phyloP scores from a whole-genome alignment of 2,113 vertebrate species.

The Heteronetta atricapilla region DNA sequence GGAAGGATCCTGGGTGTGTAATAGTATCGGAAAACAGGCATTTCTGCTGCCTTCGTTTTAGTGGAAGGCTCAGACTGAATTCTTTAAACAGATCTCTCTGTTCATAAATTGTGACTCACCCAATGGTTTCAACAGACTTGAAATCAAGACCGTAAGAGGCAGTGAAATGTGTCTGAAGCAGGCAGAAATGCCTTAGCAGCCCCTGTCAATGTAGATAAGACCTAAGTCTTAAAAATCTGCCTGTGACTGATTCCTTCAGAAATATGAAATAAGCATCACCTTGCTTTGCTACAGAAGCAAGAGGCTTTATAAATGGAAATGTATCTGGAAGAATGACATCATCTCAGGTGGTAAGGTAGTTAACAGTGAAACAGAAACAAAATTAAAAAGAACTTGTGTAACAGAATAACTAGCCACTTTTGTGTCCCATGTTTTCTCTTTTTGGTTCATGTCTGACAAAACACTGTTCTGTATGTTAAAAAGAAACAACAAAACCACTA shows the following conservation, averaged over 20 bases:
- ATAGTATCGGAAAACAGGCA: background rate
- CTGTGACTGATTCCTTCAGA: background rate
- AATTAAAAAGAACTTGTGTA: background rate
- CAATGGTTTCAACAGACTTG: background rate
- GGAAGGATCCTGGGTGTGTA: background rate
- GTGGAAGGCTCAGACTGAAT: background rate
- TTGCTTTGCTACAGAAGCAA: background rate
- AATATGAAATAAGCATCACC: background rate
- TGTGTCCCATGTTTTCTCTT: background rate
- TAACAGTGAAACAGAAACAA: background rate
- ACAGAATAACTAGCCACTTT: background rate
- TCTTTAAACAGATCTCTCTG: background rate
- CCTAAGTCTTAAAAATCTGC: background rate
- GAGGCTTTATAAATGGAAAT: background rate
- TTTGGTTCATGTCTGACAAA: background rate
- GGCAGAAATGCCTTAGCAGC: background rate
- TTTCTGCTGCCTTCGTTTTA: background rate
- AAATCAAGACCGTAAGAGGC: background rate
- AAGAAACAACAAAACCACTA: background rate
- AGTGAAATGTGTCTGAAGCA: background rate
- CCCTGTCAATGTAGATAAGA: background rate
- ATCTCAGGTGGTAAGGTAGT: background rate
- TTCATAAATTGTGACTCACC: background rate
- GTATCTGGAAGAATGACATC: background rate
- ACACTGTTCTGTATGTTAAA: background rate